Evolutionary conservation across 1,140 invertebrate genomes (phyloP).

Genomic region (Triops longicaudatus): DNA sequence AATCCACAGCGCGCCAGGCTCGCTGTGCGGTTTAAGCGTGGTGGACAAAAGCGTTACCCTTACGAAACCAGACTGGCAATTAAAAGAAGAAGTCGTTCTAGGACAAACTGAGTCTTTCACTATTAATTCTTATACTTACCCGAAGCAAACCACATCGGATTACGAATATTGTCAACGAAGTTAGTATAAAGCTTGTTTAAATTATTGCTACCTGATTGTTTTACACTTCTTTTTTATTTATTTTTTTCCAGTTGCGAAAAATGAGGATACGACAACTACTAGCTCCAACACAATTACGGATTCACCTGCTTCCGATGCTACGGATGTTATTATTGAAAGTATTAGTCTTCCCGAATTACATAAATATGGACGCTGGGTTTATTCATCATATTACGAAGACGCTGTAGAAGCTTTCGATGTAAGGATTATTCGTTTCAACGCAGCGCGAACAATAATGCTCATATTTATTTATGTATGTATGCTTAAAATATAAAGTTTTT

Average conservation of each 20-base stretch:
- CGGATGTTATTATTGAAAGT: too few relatives aligned
- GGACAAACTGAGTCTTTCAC: conserved; percentile 38
- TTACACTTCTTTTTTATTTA: background rate
- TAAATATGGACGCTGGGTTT: background rate
- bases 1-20: conserved; percentile 45
- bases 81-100: conserved; percentile 38
- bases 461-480: too few relatives aligned
- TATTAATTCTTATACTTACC: conserved; percentile 36
- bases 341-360: too few relatives aligned
- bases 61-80: conserved; percentile 37
- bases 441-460: background rate
- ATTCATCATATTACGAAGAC: conserved; percentile 37
- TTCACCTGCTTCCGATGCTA: too few relatives aligned
- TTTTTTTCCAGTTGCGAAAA: background rate
- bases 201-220: conserved; percentile 33
- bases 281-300: too few relatives aligned
- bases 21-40: conserved; percentile 50
- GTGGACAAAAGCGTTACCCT: conserved; percentile 52
- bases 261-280: too few relatives aligned
- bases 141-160: conserved; percentile 38
- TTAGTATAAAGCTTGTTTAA: conserved; percentile 20
- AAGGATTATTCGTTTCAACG: background rate
- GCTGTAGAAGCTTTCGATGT: conserved; percentile 43
- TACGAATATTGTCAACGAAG: conserved; percentile 32
- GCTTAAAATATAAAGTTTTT: too few relatives aligned